Percentiles rank a stretch among this genome's conserved stretches.
Evolutionary conservation across 2,888 invertebrate genomes (phyloP).

Genomic region (Pammene fasciana): DNA sequence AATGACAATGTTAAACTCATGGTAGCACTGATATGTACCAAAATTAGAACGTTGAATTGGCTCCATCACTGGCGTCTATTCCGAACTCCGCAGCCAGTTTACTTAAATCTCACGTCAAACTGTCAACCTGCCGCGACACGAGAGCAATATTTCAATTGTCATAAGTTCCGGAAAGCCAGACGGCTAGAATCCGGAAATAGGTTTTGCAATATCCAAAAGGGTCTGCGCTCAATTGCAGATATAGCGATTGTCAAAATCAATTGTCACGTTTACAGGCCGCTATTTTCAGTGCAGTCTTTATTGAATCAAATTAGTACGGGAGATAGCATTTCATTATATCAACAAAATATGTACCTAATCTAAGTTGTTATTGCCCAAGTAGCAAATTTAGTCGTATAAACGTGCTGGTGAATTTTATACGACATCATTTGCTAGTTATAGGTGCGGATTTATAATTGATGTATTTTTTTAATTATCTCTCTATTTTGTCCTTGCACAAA

Average conservation of each 20-base stretch:
- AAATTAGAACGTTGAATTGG: background rate
- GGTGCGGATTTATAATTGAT: too few relatives aligned
- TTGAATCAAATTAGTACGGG: conserved; percentile 53
- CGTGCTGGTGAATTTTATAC: too few relatives aligned
- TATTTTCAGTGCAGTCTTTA: conserved; percentile 71
- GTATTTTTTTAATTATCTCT: too few relatives aligned
- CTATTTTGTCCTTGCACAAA: too few relatives aligned
- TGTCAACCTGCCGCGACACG: conserved; percentile 51
- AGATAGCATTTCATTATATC: conserved; percentile 41
- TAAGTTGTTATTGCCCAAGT: too few relatives aligned
- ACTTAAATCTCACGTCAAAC: conserved; percentile 51
- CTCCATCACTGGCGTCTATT: conserved; percentile 17
- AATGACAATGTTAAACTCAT: too few relatives aligned
- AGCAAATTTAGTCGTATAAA: too few relatives aligned
- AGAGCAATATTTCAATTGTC: conserved; percentile 61
- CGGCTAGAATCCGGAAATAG: conserved; percentile 63
- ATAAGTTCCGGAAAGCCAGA: conserved; percentile 55
- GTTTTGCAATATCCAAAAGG: conserved; percentile 68
- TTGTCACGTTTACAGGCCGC: conserved; percentile 75
- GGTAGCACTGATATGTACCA: background rate
- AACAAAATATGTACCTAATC: too few relatives aligned
- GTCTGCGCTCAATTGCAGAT: conserved; percentile 59
- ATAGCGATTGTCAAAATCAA: conserved; percentile 77
- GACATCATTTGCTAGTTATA: too few relatives aligned
- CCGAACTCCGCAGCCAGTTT: conserved; percentile 27